A percentile compares a stretch with the other conserved stretches of the same genome.
Conservation (phyloP, 2,888 invertebrate species). For the Trachelus stipa region DNA sequence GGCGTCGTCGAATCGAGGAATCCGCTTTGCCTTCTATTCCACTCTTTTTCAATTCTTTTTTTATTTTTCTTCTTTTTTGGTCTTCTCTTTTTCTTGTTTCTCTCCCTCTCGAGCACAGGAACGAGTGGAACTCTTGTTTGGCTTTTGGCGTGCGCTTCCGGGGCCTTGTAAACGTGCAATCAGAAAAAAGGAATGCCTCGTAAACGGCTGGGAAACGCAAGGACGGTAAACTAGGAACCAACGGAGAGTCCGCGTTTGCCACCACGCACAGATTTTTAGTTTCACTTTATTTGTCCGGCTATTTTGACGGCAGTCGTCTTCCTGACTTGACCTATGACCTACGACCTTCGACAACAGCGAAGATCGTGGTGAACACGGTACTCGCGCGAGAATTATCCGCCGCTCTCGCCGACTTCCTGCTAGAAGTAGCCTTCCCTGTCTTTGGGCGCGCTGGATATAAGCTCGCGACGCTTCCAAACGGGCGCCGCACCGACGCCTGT, state of each 20-base stretch:
- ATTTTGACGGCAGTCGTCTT: neutral
- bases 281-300: neutral
- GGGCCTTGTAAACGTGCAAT: neutral
- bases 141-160: neutral
- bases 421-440: constrained; percentile 56
- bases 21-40: neutral
- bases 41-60: neutral
- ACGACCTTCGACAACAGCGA: neutral
- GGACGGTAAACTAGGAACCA: neutral
- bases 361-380: neutral
- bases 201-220: neutral
- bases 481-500: constrained; percentile 59
- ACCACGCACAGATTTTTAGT: neutral
- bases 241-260: neutral
- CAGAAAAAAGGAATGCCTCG: neutral
- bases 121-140: neutral
- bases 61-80: neutral
- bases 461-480: constrained; percentile 83
- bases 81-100: neutral
- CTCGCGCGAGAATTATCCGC: neutral
- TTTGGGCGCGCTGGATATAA: constrained; percentile 81
- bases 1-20: constrained; percentile 10
- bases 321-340: neutral
- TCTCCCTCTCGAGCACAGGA: neutral
- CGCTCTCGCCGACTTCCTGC: neutral